Evolutionary conservation across 2,888 invertebrate genomes (phyloP), one percentile per base, ranked within the genome.

Genomic region (Keiferia lycopersicella): DNA sequence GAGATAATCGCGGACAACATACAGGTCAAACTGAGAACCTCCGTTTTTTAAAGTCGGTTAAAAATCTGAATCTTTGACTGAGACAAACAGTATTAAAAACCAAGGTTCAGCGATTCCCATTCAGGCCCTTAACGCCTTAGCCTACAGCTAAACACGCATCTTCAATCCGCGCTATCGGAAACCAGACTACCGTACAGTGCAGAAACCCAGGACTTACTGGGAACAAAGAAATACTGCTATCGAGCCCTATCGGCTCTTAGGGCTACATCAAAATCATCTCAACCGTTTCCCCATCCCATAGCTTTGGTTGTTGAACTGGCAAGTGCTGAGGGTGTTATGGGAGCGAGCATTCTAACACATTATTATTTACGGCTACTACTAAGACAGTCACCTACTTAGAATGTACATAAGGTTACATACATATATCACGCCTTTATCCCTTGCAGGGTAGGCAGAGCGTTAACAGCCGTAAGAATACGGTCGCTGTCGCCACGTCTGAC

Each of bases 201-300:
- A 48, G 20, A 20, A 65, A 58, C 20, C 26, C 18, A 56, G 56
- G 45, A 45, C n/a, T 16, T 45, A 45, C 45, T 45, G 16, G 45
- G 45, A 45, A 45, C 26, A 56, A 30, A 56, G 56, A 56, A 38
- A 20, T 39, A 71, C 67, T 65, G 67, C 69, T 70, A 74, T 76
- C 71, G 69, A 67, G 64, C 69, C 67, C 77, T 85, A 86, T 84
- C 81, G 70, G 73, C 75, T 76, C 77, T 83, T 83, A 78, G 76
- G 80, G 72, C 76, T 79, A 82, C 83, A 86, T 85, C 84, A 84
- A 84, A 84, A 84, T 83, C 83, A 71, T 73, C 77, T 81, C 82
- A 81, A 74, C 71, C 62, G 62, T 66, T 61, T 63, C 65, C 65
- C 61, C 62, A 58, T 66, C 68, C 67, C 66, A 70, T 67, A 71